A percentile compares a stretch with the other conserved stretches of the same genome.
phyloP scores from a whole-genome alignment of 1,140 invertebrate species.

The Stegodyphus dumicola region DNA sequence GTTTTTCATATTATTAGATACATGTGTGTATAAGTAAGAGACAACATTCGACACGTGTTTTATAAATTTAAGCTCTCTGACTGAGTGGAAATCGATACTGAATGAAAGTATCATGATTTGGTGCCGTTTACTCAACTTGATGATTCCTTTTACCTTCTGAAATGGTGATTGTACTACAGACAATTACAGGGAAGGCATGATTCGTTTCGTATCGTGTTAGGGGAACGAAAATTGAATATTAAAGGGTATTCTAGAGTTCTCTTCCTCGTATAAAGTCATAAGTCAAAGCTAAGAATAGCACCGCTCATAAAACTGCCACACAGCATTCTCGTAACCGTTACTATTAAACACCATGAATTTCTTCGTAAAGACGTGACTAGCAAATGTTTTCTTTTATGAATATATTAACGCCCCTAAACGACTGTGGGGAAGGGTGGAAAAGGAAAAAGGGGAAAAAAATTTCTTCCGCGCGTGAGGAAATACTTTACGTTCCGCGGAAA shows the following conservation, averaged over 20 bases:
- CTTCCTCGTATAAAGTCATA: constrained; percentile 48
- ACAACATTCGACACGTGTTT: no score
- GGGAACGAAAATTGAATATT: constrained; percentile 55
- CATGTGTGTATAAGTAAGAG: no score
- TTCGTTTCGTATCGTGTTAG: background rate
- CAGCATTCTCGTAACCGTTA: constrained; percentile 37
- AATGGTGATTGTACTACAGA: no score
- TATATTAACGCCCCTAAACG: constrained; percentile 53
- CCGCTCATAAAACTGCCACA: constrained; percentile 50
- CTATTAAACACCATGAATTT: constrained; percentile 53
- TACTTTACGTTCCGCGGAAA: constrained; percentile 45
- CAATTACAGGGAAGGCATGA: no score
- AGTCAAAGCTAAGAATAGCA: constrained; percentile 55
- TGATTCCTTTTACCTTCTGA: no score
- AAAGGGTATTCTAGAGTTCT: constrained; percentile 42
- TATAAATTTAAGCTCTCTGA: no score
- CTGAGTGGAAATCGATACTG: no score
- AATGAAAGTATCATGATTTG: no score
- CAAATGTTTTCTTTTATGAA: constrained; percentile 59
- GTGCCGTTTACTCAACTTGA: no score
- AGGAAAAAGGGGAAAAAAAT: constrained; percentile 20
- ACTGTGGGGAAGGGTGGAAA: background rate
- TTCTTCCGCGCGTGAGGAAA: constrained; percentile 46
- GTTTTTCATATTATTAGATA: no score
- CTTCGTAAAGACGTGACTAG: constrained; percentile 45